These are phyloP conservation scores for Buphagus erythrorhynchus DNA, from an alignment of 2,797 vertebrate genomes.

Conservation along the genomic window DNA sequence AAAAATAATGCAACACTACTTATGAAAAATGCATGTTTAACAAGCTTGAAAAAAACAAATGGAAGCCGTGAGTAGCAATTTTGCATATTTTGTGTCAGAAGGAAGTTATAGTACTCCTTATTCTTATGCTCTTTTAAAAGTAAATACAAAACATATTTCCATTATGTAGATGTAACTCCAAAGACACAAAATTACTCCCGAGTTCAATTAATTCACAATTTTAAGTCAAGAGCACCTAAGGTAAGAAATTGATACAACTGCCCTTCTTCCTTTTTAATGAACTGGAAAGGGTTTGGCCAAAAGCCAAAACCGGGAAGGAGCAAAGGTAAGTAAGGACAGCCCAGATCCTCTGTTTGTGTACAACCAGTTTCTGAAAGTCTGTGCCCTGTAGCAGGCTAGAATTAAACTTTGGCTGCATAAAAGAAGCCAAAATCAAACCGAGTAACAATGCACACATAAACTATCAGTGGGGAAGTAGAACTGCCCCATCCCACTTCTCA, in stretches of 20 bases:
- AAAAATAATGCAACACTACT: neutral
- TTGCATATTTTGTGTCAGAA: neutral
- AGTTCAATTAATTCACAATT: neutral
- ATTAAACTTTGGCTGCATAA: neutral
- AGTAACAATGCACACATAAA: neutral
- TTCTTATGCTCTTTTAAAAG: neutral
- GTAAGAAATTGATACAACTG: neutral
- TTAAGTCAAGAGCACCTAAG: neutral
- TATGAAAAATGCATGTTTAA: neutral
- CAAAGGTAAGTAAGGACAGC: neutral
- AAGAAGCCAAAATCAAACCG: neutral
- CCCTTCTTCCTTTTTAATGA: neutral
- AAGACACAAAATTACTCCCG: neutral
- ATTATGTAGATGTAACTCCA: accelerated
- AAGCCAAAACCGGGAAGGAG: neutral
- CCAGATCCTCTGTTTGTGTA: accelerated
- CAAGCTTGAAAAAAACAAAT: neutral
- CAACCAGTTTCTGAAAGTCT: neutral
- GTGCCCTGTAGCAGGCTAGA: accelerated
- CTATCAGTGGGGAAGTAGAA: neutral
- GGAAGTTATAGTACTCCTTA: neutral
- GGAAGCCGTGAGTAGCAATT: neutral
- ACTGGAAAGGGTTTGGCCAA: neutral
- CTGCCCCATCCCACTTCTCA: neutral
- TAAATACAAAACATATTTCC: neutral